Base-by-base conservation (phyloP, 2,113 vertebrate species). In the Zosterops pallidus region DNA sequence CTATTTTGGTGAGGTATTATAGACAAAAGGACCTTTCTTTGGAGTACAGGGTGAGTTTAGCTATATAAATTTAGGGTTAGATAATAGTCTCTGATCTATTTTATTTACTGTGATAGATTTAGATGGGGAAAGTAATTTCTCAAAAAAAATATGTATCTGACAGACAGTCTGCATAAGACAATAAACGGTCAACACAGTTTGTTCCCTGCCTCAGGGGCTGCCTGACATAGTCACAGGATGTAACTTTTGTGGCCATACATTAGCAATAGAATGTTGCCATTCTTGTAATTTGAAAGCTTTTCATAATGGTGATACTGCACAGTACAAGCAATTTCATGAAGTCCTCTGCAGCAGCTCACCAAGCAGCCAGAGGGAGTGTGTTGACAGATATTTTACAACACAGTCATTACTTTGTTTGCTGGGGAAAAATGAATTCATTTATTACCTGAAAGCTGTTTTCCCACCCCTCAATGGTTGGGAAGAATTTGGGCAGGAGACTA, bases 151-250 rank as follows among this genome's bases (percentile, higher is more conserved):
- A 8, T 65, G 4, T n/a, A 33, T 9, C 3, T 57, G 41, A 53
- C 28, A 63, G 9, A 14, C 4, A 28, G 3, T 24, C 9, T 67
- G 10, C 6, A 7, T 21, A 35, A 67, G 26, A 35, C 23, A 47
- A 49, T 57, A 79, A 62, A 67, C 14, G 1, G 13, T 26, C 0
- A 0, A 22, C 23, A 33, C 1, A 33, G 2, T 31, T 89, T 65
- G 2, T 37, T 49, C 16, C 9, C 14, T 59, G 25, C 7, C n/a
- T 86, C 2, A 2, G 21, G 14, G 12, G 1, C 9, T 89, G 4
- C 21, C 29, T 85, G n/a, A 11, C 0, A 2, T 25, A 29, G 9
- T 33, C 12, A 24, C 1, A 11, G 12, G 13, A 23, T 31, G 7
- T 28, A 57, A 17, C 24, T 37, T 60, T 60, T 62, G 23, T 71